phyloP scores from a whole-genome alignment of 1,140 invertebrate species.

The Gerris buenoi region DNA sequence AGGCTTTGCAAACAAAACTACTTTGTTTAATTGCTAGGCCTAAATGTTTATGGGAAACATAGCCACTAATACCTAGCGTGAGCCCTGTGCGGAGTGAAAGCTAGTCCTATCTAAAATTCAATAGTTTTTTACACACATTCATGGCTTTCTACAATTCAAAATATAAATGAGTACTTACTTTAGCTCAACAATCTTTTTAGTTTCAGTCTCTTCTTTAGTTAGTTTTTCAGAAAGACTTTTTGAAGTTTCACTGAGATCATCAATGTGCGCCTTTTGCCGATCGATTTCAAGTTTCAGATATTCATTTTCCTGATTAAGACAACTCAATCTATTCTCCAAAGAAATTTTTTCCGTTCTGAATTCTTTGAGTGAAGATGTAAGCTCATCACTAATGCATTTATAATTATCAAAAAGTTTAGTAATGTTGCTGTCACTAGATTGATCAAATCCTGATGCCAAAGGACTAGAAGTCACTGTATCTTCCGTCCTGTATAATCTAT shows the following conservation, averaged over 20 bases:
- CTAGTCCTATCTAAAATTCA: no score
- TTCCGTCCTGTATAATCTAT: not conserved
- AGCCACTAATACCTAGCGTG: not conserved
- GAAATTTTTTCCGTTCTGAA: not conserved
- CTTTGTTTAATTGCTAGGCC: not conserved
- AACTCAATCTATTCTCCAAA: not conserved
- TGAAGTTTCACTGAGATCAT: not conserved
- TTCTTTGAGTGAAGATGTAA: not conserved
- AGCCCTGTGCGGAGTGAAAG: not conserved
- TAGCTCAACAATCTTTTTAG: not conserved
- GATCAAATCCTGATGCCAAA: not conserved
- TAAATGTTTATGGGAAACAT: not conserved
- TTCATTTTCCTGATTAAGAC: not conserved
- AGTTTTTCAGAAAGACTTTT: not conserved
- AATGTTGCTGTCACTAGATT: not conserved
- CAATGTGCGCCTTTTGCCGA: not conserved
- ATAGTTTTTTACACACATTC: not conserved
- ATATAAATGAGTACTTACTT: not conserved
- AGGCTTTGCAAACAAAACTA: not conserved
- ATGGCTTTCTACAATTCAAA: not conserved
- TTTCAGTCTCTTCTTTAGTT: not conserved
- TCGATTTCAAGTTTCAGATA: not conserved
- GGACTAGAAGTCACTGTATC: not conserved
- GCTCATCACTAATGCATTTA: not conserved
- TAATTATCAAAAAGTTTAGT: not conserved